These are phyloP conservation scores for Hemibagrus guttatus DNA, from an alignment of 2,797 vertebrate genomes.

Conservation along the genomic window DNA sequence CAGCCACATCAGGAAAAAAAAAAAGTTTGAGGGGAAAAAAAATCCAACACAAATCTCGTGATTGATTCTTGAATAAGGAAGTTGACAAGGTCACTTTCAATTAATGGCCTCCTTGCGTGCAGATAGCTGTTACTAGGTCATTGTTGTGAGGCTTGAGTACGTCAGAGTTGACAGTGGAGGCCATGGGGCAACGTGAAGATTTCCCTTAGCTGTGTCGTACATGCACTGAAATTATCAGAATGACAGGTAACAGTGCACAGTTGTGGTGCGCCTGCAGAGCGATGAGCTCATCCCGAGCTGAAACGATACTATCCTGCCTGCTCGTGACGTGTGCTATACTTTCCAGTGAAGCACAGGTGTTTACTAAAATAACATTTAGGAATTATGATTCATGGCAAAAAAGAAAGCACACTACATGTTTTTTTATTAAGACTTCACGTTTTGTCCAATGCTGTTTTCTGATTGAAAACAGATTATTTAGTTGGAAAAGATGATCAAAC, in stretches of 20 bases:
- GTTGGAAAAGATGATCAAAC: slow-evolving; percentile 46
- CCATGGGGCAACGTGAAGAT: slow-evolving; percentile 43
- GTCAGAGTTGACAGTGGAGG: slow-evolving; percentile 34
- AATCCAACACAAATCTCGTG: slow-evolving; percentile 71
- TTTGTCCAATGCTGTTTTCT: slow-evolving; percentile 36
- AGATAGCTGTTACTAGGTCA: slow-evolving; percentile 46
- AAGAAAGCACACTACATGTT: slow-evolving; percentile 35
- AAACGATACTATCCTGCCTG: slow-evolving; percentile 55
- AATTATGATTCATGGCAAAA: slow-evolving; percentile 39
- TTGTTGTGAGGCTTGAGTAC: neutral
- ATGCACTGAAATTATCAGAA: slow-evolving; percentile 62
- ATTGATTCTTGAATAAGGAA: slow-evolving; percentile 71
- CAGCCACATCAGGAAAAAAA: slow-evolving; percentile 30
- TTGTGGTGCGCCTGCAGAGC: slow-evolving; percentile 55
- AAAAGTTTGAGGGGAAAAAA: neutral
- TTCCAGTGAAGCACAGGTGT: slow-evolving; percentile 53
- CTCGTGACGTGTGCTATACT: slow-evolving; percentile 34
- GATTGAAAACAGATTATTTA: slow-evolving; percentile 51
- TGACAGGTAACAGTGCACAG: slow-evolving; percentile 65
- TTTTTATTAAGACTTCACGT: slow-evolving; percentile 41
- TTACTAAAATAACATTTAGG: slow-evolving; percentile 49
- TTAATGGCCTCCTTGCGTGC: slow-evolving; percentile 62
- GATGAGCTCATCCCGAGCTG: slow-evolving; percentile 57
- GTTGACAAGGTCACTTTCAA: slow-evolving; percentile 68
- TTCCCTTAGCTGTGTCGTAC: slow-evolving; percentile 46